phyloP scores from a whole-genome alignment of 2,797 vertebrate genomes.

The Artibeus lituratus region DNA sequence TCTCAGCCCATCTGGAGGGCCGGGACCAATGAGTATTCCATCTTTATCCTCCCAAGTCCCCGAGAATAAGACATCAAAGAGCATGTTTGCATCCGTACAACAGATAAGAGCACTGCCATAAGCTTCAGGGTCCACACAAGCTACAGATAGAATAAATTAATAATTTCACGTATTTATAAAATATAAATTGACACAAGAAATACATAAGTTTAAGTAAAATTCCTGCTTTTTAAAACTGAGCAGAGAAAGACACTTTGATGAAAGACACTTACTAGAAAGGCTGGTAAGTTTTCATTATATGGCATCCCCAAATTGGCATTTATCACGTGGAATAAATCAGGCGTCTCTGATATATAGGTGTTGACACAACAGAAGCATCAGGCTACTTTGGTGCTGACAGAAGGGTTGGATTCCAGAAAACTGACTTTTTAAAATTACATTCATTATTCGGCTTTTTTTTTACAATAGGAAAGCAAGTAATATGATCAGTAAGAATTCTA shows the following conservation, averaged over 20 bases:
- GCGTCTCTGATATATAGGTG: neutral
- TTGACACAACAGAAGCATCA: neutral
- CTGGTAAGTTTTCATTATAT: neutral
- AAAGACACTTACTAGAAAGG: neutral
- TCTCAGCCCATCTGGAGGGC: constrained; percentile 34
- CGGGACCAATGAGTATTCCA: constrained; percentile 69
- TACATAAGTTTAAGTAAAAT: constrained; percentile 75
- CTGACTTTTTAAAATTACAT: constrained; percentile 39
- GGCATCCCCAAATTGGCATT: neutral
- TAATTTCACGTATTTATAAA: constrained; percentile 83
- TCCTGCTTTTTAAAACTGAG: constrained; percentile 32
- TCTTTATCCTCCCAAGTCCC: constrained; percentile 82
- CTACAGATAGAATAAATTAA: constrained; percentile 84
- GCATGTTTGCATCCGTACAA: constrained; percentile 82
- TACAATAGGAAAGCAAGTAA: constrained; percentile 43
- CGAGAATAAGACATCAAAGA: constrained; percentile 87
- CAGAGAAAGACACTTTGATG: neutral
- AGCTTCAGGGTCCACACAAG: constrained; percentile 83
- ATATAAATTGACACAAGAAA: constrained; percentile 77
- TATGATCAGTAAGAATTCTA: constrained; percentile 9
- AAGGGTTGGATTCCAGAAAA: neutral
- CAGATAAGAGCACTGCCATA: constrained; percentile 85
- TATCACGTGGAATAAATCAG: neutral
- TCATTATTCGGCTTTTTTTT: constrained; percentile 30
- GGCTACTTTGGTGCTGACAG: neutral